A percentile compares a stretch with the other conserved stretches of the same genome.
phyloP scores from a whole-genome alignment of 2,888 invertebrate genomes.

The Diaperis boleti region DNA sequence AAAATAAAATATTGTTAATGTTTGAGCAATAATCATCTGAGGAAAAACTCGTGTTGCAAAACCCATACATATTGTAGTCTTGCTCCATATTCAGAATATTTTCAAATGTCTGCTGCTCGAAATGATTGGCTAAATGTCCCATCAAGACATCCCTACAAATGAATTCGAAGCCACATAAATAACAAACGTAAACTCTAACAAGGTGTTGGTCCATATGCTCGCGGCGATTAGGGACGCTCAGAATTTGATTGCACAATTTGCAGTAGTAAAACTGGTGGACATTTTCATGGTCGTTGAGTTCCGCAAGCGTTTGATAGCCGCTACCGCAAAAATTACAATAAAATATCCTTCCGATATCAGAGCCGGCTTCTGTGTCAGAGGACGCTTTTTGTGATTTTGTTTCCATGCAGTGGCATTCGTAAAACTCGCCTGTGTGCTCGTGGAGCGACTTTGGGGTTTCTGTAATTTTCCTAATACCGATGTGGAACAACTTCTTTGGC shows the following conservation, averaged over 20 bases:
- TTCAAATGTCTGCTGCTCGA: conserved; percentile 53
- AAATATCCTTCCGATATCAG: conserved; percentile 49
- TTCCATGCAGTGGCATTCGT: conserved; percentile 50
- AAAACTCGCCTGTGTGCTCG: conserved; percentile 52
- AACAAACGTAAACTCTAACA: conserved; percentile 54
- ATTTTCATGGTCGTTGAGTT: conserved; percentile 52
- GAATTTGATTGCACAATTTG: conserved; percentile 50
- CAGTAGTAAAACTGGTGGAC: conserved; percentile 52
- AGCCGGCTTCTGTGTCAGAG: conserved; percentile 56
- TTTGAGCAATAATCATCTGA: conserved; percentile 44
- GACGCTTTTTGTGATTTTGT: conserved; percentile 23
- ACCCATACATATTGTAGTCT: conserved; percentile 48
- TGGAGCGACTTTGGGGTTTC: conserved; percentile 47
- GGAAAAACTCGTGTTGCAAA: conserved; percentile 41
- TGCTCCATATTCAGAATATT: conserved; percentile 57
- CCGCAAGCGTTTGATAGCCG: conserved; percentile 51
- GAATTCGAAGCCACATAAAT: conserved; percentile 54
- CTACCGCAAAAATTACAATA: conserved; percentile 56
- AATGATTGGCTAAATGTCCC: conserved; percentile 53
- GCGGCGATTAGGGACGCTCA: conserved; percentile 43
- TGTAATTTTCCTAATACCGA: conserved; percentile 48
- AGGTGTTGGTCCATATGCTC: conserved; percentile 54
- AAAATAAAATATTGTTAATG: conserved; percentile 53
- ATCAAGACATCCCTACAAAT: conserved; percentile 49
- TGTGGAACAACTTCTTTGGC: conserved; percentile 39